Conservation (phyloP, 2,113 vertebrate species). For the Tringa solitaria region DNA sequence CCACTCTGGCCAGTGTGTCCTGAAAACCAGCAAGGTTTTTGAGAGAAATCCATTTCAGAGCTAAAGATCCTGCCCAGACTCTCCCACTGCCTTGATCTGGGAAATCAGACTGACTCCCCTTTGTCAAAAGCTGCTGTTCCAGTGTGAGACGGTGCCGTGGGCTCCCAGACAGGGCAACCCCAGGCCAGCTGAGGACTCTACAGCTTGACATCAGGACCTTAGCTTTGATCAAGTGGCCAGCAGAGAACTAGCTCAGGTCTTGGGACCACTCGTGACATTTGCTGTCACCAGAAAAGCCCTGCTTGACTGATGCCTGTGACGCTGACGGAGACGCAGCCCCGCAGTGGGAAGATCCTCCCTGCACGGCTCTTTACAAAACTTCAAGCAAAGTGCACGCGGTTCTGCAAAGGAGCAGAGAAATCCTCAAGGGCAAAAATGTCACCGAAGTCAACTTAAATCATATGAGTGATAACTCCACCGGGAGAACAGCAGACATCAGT, state of each 20-base stretch:
- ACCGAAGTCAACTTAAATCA: slow-evolving; percentile 54
- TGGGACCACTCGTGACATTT: neutral
- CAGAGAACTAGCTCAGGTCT: neutral
- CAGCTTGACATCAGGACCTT: neutral
- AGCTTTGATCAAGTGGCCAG: neutral
- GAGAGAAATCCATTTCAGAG: neutral
- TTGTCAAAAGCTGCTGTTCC: neutral
- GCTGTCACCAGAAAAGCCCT: neutral
- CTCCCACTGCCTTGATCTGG: neutral
- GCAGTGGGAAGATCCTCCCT: neutral
- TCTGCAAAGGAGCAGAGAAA: slow-evolving; percentile 45
- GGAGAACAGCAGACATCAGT: slow-evolving; percentile 54
- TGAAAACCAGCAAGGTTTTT: neutral
- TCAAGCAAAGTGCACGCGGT: neutral
- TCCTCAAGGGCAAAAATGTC: slow-evolving; percentile 64
- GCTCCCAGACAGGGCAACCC: neutral
- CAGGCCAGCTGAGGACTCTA: neutral
- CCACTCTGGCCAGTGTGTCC: fast-evolving
- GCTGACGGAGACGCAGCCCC: neutral
- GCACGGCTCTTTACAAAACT: neutral
- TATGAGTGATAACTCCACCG: slow-evolving; percentile 39
- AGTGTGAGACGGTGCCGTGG: fast-evolving
- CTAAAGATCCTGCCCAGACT: neutral
- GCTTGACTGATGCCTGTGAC: neutral
- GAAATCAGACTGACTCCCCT: neutral